Percentiles rank a stretch among this genome's conserved stretches.
phyloP scores from a whole-genome alignment of 2,888 invertebrate genomes.

The Lysandra coridon region DNA sequence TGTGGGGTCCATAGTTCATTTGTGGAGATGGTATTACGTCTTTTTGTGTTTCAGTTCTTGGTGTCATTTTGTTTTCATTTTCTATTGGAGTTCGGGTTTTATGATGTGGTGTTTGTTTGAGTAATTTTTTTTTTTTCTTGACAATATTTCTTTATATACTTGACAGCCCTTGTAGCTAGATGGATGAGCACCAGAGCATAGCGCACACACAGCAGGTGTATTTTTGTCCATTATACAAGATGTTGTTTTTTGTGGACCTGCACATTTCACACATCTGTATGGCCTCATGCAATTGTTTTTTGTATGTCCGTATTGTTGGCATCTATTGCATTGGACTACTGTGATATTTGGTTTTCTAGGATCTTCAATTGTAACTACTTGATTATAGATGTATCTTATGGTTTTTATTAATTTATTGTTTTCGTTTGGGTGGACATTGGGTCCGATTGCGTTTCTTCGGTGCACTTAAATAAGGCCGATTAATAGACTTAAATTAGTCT shows the following conservation, averaged over 20 bases:
- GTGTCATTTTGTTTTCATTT: background rate
- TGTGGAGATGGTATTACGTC: background rate
- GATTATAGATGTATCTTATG: background rate
- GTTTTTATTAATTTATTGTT: background rate
- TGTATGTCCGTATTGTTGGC: conserved; percentile 8
- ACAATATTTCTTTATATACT: conserved; percentile 38
- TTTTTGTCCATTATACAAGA: conserved; percentile 15
- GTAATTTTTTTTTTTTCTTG: background rate
- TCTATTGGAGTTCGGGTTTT: background rate
- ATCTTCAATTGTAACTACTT: background rate
- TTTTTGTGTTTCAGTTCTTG: background rate
- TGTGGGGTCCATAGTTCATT: background rate
- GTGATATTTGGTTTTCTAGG: background rate
- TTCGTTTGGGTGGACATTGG: background rate
- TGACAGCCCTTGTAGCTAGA: conserved; percentile 39
- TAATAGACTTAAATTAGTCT: too few species aligned
- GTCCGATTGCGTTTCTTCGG: too few species aligned
- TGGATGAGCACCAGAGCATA: conserved; percentile 38
- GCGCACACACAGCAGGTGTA: conserved; percentile 35
- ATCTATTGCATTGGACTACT: conserved; percentile 11
- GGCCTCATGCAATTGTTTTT: conserved; percentile 29
- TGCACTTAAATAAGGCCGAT: too few species aligned
- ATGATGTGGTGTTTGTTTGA: background rate
- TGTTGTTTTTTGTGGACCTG: conserved; percentile 17
- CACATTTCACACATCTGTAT: conserved; percentile 30